Conservation (phyloP, 2,888 invertebrate genomes). For the Ephialtes manifestator region DNA sequence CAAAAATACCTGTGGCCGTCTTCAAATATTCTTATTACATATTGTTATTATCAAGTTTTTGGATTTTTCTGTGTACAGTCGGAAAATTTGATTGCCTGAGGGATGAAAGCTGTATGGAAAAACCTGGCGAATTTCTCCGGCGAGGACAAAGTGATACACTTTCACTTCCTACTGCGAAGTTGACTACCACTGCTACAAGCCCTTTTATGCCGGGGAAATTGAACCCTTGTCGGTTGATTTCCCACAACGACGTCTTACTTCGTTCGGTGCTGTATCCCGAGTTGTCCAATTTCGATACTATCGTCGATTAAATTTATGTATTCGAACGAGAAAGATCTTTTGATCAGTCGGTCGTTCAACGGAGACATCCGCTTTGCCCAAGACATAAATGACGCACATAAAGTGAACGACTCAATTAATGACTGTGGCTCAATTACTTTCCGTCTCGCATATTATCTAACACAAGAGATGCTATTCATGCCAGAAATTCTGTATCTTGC, state of each 20-base stretch:
- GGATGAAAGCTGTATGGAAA: slow-evolving; percentile 29
- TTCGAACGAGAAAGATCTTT: neutral
- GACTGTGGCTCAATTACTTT: no score
- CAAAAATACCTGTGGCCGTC: neutral
- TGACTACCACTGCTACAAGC: slow-evolving; percentile 9
- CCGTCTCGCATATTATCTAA: no score
- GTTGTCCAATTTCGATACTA: slow-evolving; percentile 65
- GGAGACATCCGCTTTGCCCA: no score
- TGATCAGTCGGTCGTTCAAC: no score
- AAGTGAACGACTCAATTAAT: no score
- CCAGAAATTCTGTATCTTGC: no score
- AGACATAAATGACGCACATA: no score
- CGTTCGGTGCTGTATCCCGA: slow-evolving; percentile 9
- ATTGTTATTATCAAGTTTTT: no score
- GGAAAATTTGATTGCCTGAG: slow-evolving; percentile 61
- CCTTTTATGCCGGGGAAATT: slow-evolving; percentile 69
- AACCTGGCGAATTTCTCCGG: slow-evolving; percentile 45
- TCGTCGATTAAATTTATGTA: slow-evolving; percentile 68
- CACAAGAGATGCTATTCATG: no score
- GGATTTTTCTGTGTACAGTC: slow-evolving; percentile 13
- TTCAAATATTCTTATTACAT: neutral
- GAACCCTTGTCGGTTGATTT: slow-evolving; percentile 70
- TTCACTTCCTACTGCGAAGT: slow-evolving; percentile 29
- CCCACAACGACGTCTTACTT: slow-evolving; percentile 64
- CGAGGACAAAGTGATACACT: slow-evolving; percentile 31